Evolutionary conservation across 2,797 vertebrate genomes (phyloP), one percentile per base, ranked within the genome.

Genomic region (Urocyon cinereoargenteus): DNA sequence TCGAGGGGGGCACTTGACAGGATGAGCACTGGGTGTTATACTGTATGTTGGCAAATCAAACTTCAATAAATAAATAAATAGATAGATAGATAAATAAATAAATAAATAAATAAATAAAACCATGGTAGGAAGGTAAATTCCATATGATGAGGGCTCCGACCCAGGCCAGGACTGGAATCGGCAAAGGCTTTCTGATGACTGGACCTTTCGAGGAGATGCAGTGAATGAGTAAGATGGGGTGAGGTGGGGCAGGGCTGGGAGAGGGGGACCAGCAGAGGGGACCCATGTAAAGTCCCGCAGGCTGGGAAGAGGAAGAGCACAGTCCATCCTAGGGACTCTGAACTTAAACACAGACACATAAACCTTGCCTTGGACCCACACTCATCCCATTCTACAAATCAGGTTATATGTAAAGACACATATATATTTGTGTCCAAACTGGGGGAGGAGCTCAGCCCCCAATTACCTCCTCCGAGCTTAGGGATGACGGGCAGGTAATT

Each of bases 401-500:
- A 73, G 88, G 8, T 85, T 40, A 14, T 1, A 24, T 24, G 24
- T 40, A 57, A 96, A 70, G 70, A 94, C 72, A 94, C 90, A 85
- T 40, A 4, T 40, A 4, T 59, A 75, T 95, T 86, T 91, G 93
- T 82, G 59, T 85, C 84, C 11, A 8, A 61, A 31, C 84, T 92
- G 93, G 84, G 87, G 77, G 10, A 19, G 45, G 34, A 55, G 1
- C 1, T 77, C 64, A 31, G 64, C 90, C 84, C 90, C 79, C 83
- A 68, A 15, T 91, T 91, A 95, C 36, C 34, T 97, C 40, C 66
- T 97, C 72, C 64, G 10, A 9, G 73, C 91, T 95, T 97, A 78
- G 85, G 53, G 92, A 75, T 96, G 97, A 62, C 2, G 66, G 4
- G 70, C 55, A 53, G 89, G 78, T 93, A 85, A 98, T 96, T 95